A percentile compares a stretch with the other conserved stretches of the same genome.
Conservation (phyloP, 2,888 invertebrate species). For the Drosophila nr. fundita region DNA sequence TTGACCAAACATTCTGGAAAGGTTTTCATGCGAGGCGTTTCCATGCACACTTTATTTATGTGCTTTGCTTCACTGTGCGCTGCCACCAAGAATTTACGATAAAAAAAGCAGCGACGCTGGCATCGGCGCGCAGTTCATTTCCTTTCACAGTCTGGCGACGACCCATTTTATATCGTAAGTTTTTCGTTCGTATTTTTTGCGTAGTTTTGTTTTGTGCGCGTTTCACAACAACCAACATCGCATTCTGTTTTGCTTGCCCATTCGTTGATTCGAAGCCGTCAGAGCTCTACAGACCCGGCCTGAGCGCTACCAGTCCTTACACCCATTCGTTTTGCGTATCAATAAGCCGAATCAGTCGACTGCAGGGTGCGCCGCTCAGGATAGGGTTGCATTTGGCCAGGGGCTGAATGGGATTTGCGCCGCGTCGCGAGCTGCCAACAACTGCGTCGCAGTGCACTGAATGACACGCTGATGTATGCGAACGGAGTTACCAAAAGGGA, state of each 20-base stretch:
- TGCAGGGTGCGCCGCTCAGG: constrained; percentile 20
- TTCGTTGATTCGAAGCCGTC: constrained; percentile 47
- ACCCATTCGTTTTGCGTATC: background rate
- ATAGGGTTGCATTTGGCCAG: constrained; percentile 31
- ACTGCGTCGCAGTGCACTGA: constrained; percentile 38
- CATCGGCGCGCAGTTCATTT: constrained; percentile 22
- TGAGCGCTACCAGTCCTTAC: constrained; percentile 22
- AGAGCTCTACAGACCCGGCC: constrained; percentile 12
- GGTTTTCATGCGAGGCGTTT: background rate
- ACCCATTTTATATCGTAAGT: constrained; percentile 53
- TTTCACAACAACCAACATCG: constrained; percentile 73
- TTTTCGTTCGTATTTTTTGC: constrained; percentile 47
- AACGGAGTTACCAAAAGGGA: background rate
- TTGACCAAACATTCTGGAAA: background rate
- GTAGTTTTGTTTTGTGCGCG: constrained; percentile 65
- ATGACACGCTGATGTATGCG: constrained; percentile 9
- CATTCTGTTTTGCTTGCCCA: constrained; percentile 69
- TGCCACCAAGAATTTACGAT: constrained; percentile 49
- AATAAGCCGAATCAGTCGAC: constrained; percentile 17
- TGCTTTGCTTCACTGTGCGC: constrained; percentile 34
- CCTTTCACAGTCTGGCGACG: constrained; percentile 19
- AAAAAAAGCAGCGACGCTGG: constrained; percentile 28
- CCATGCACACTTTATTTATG: background rate
- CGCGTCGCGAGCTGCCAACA: constrained; percentile 17
- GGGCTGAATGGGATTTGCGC: constrained; percentile 32